Base-by-base conservation (phyloP, 2,797 vertebrate species). In the Eupleurogrammus muticus region DNA sequence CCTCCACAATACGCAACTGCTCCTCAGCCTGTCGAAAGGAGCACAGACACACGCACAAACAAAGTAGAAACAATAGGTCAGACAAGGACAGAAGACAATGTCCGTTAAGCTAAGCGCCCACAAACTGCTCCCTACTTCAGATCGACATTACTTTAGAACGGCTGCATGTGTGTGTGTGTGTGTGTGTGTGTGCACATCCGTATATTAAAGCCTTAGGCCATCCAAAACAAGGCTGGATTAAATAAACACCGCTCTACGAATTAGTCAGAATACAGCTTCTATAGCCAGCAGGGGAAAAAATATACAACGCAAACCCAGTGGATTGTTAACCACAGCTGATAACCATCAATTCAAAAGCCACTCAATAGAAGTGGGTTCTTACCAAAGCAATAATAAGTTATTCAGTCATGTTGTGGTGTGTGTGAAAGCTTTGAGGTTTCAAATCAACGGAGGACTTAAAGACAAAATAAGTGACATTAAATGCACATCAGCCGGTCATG, bases 1-100 rank as follows among this genome's bases (percentile, higher is more conserved):
- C 97, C 94, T 99, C 98, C 92, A 99, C 98, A 93, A 99, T 99
- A 93, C 97, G 96, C 93, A 99, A 95, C 94, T 99, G 98, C 86
- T 99, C 98, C 94, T 99, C 98, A 77, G 98, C 97, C 98, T 99
- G 82, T 14, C 0, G 1, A 10, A 44, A 5, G 28, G 28, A 28
- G 28, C 6, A 28, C 28, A 28, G 11, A 42, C 8, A 59, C 23
- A 38, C 16, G 10, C 34, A n/a, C 1, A 46, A 3, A 38, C 5
- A 2, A 4, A 13, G 14, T 20, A 66, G 4, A 55, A 35, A 71
- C 55, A 51, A 38, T 5, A 1, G 56, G 63, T 82, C 81, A 87
- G 51, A 57, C n/a, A 4, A 24, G 72, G 72, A 73, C 51, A 35
- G 7, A 35, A 17, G 19, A 52, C 36, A 19, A 34, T 7, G 14